Percentiles rank a stretch among this genome's conserved stretches.
Evolutionary conservation across 2,888 invertebrate genomes (phyloP).

Genomic region (Sycophila texana): DNA sequence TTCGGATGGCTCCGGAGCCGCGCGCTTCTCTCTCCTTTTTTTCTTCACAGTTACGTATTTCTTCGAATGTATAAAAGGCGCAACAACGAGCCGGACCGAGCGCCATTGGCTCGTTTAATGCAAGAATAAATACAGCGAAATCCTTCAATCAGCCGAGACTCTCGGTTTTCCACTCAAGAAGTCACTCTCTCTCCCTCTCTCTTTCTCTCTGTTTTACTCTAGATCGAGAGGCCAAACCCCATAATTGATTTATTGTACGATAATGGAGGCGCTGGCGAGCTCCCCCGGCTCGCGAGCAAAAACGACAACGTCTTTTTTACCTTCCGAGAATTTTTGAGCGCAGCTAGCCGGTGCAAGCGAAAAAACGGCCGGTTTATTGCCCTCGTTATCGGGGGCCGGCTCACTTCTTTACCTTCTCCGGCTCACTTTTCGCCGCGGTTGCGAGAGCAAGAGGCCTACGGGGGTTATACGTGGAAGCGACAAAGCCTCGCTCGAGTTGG

Average conservation of each 20-base stretch:
- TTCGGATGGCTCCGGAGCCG: not conserved
- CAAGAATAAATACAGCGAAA: conserved; percentile 48
- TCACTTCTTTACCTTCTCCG: conserved; percentile 3
- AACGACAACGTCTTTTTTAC: conserved; percentile 47
- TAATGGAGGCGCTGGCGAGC: conserved; percentile 32
- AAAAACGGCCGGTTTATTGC: conserved; percentile 53
- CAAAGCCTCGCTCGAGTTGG: conserved; percentile 12
- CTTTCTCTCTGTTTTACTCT: not conserved
- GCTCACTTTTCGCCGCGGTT: not conserved
- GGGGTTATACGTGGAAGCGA: conserved; percentile 12
- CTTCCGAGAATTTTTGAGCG: conserved; percentile 53
- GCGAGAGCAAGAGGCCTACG: not conserved
- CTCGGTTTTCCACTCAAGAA: conserved; percentile 14
- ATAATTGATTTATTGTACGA: conserved; percentile 56
- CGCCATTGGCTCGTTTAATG: conserved; percentile 47
- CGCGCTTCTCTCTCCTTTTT: not conserved
- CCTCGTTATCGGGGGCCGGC: conserved; percentile 46
- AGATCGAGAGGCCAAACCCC: not conserved
- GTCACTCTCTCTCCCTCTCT: not conserved
- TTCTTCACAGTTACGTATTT: conserved; percentile 20
- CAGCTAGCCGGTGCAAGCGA: conserved; percentile 9
- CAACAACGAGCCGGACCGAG: not conserved
- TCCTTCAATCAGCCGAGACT: conserved; percentile 43
- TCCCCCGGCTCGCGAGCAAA: conserved; percentile 34
- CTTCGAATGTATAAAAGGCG: conserved; percentile 42